These are phyloP conservation scores for Zoanthus sociatus DNA, from an alignment of 92 coral and sea anemone genomes.

Conservation along the genomic window DNA sequence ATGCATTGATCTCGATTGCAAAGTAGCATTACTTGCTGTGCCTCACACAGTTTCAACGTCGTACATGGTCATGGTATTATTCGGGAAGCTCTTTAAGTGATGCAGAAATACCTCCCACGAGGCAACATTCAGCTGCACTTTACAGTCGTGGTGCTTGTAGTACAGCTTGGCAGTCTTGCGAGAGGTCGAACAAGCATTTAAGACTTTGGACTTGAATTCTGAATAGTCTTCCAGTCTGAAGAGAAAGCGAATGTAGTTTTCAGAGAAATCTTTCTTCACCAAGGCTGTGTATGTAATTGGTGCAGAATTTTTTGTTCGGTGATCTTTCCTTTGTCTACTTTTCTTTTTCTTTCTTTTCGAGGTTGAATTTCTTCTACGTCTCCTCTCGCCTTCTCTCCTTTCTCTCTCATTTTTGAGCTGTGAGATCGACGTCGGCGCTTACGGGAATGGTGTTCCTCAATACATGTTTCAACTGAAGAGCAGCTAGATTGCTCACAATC, in stretches of 20 bases:
- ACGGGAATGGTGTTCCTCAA: too few relatives aligned
- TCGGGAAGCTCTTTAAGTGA: slow-evolving; percentile 25
- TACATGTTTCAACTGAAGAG: too few relatives aligned
- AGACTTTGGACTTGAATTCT: neutral
- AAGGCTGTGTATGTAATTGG: neutral
- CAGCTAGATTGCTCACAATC: too few relatives aligned
- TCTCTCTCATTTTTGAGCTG: too few relatives aligned
- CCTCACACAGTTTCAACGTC: slow-evolving; percentile 32
- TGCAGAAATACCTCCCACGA: neutral
- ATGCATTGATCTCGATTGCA: neutral
- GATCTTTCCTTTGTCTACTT: too few relatives aligned
- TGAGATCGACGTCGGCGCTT: neutral
- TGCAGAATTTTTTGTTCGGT: neutral
- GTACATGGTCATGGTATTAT: slow-evolving; percentile 28
- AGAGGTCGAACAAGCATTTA: neutral
- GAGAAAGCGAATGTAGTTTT: neutral
- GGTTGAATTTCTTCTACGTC: neutral
- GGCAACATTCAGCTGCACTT: neutral
- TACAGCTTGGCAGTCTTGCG: neutral
- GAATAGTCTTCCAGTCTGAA: neutral
- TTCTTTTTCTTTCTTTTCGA: neutral
- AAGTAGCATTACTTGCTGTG: slow-evolving; percentile 10
- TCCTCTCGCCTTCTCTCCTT: neutral
- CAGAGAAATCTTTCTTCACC: neutral
- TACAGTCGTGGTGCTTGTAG: neutral